Conservation (phyloP, 2,113 vertebrate genomes). For the Irena cyanogastra region DNA sequence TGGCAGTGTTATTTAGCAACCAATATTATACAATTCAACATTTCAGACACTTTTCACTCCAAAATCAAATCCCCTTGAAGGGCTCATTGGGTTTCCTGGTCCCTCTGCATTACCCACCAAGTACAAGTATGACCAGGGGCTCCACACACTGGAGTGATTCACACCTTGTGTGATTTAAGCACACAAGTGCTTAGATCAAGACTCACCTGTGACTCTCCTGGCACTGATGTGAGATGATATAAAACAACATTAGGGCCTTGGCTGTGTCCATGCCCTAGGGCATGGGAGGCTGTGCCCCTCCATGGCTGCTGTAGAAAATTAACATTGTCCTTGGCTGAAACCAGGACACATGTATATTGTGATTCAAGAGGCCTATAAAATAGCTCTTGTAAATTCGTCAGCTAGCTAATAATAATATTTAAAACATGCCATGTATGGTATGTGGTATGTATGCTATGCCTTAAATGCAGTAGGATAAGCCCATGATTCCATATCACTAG, state of each 20-base stretch:
- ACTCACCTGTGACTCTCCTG: too few relatives aligned
- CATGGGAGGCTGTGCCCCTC: too few relatives aligned
- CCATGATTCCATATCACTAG: background rate
- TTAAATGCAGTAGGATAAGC: background rate
- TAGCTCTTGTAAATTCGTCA: background rate
- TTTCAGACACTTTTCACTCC: background rate
- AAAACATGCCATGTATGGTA: background rate
- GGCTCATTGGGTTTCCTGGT: background rate
- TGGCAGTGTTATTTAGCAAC: background rate
- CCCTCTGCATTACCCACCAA: background rate
- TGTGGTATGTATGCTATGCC: background rate
- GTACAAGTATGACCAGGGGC: too few relatives aligned
- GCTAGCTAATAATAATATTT: background rate
- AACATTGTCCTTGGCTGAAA: background rate
- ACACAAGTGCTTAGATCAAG: too few relatives aligned
- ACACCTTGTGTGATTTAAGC: too few relatives aligned
- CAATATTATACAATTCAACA: background rate
- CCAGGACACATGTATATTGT: background rate
- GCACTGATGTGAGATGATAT: background rate
- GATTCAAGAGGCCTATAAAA: background rate
- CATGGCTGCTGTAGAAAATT: background rate
- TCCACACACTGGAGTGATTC: too few relatives aligned
- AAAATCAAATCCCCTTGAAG: background rate
- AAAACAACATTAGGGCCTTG: background rate
- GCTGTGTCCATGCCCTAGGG: too few relatives aligned